Base-by-base conservation (phyloP, 2,797 vertebrate genomes). In the Molossus molossus region DNA sequence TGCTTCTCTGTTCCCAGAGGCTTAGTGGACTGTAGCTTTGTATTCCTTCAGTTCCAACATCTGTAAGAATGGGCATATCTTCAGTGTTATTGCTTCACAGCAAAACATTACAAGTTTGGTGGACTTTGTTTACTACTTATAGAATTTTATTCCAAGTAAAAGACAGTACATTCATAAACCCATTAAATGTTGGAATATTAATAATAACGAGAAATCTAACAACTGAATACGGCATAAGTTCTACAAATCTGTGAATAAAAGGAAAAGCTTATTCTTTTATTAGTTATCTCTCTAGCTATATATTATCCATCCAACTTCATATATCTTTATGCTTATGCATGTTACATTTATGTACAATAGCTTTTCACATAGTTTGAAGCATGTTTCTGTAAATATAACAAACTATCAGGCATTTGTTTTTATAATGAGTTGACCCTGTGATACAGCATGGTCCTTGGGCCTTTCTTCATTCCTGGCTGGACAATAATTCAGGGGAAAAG, bases 1-100 rank as follows among this genome's bases (percentile, higher is more conserved):
- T 77, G 17, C 3, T 57, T 88, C 21, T 82, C 40, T 85, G 9
- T 67, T 93, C 27, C n/a, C 50, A 91, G 55, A 90, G 9, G 33
- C 37, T 67, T 77, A 45, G 37, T 40, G 21, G 29, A 1, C 70
- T 82, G 4, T 27, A 75, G 23, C 64, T 89, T 93, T 62, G 21
- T 55, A 18, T 55, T 88, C 4, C 21, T 94, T 80, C 57, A 40
- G 5, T 95, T 90, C 86, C 29, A 27, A 21, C 40, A 90, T 76
- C 8, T 82, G 17, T 55, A 55, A 69, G 4, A 82, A 69, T 33
- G n/a, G 21, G 1, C 6, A 45, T 55, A 29, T 80, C 18, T 88
- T 87, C 45, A n/a, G 27, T 1, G 93, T 27, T 93, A 88, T 94
- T 88, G 12, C 9, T 96, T 91, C 18, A 83, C 1, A 79, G 57